Evolutionary conservation across 2,888 invertebrate genomes (phyloP).

Genomic region (Matsumyia berberina): DNA sequence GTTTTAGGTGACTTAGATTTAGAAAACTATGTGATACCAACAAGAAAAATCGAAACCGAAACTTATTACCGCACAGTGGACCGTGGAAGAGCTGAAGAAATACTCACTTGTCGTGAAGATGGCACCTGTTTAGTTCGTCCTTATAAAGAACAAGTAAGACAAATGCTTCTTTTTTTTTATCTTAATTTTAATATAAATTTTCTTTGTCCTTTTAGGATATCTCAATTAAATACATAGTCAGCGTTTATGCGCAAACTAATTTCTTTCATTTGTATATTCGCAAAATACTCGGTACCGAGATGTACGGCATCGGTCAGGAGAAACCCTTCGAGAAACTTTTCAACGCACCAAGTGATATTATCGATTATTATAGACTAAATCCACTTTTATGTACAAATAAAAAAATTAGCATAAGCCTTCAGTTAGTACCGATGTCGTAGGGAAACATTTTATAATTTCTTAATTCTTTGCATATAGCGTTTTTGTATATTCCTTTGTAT

Average conservation of each 20-base stretch:
- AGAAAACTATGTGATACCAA: slow-evolving; percentile 81
- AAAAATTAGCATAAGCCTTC: slow-evolving; percentile 79
- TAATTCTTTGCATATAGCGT: slow-evolving; percentile 8
- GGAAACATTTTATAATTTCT: slow-evolving; percentile 23
- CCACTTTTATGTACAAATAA: slow-evolving; percentile 83
- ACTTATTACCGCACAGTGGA: slow-evolving; percentile 82
- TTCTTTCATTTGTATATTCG: slow-evolving; percentile 83
- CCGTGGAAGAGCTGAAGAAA: slow-evolving; percentile 81
- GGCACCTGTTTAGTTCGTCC: slow-evolving; percentile 83
- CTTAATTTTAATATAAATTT: not conserved
- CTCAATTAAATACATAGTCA: slow-evolving; percentile 83
- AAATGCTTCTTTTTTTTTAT: not conserved
- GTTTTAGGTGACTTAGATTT: slow-evolving; percentile 80
- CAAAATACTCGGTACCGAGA: slow-evolving; percentile 79
- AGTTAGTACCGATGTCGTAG: slow-evolving; percentile 80
- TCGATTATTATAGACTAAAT: slow-evolving; percentile 82
- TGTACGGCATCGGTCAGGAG: slow-evolving; percentile 82
- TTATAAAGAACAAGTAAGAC: slow-evolving; percentile 81
- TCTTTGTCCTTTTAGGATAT: slow-evolving; percentile 78
- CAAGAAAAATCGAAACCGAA: slow-evolving; percentile 82
- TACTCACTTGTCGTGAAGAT: slow-evolving; percentile 81
- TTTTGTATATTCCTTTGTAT: slow-evolving; percentile 29
- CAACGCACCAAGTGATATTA: slow-evolving; percentile 82
- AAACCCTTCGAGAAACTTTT: slow-evolving; percentile 82
- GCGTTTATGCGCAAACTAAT: slow-evolving; percentile 81